Evolutionary conservation across 2,888 invertebrate genomes (phyloP).

Genomic region (Trachelus stipa): DNA sequence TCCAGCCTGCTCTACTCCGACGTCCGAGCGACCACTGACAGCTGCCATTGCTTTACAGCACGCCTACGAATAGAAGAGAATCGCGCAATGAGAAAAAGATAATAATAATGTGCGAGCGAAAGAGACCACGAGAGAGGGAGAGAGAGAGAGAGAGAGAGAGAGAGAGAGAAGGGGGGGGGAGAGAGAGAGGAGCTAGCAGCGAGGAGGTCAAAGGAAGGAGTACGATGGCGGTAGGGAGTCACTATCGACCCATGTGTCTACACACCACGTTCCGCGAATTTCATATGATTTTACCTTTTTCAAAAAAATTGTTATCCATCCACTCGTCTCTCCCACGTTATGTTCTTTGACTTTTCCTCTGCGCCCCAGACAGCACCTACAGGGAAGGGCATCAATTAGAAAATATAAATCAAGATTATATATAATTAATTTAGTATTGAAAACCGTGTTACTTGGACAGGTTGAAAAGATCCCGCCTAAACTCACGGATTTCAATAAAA

Average conservation of each 20-base stretch:
- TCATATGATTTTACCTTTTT: constrained; percentile 10
- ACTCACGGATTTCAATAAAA: neutral
- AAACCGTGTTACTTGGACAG: neutral
- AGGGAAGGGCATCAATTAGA: neutral
- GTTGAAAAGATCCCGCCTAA: neutral
- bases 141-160: constrained; percentile 6
- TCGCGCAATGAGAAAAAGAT: constrained; percentile 3
- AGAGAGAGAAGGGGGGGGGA: too few relatives aligned
- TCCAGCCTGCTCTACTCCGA: constrained; percentile 31
- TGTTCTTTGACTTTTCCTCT: neutral
- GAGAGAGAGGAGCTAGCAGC: neutral
- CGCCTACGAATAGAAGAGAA: neutral
- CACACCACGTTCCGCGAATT: constrained; percentile 19
- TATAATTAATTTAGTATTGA: neutral
- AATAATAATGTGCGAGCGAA: constrained; percentile 13
- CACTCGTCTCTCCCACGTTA: too few relatives aligned
- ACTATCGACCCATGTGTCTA: constrained; percentile 20
- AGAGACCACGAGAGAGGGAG: constrained; percentile 19
- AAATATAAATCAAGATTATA: neutral
- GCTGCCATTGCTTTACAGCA: constrained; percentile 33
- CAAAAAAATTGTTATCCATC: neutral
- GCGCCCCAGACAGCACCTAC: neutral
- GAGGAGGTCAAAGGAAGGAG: neutral
- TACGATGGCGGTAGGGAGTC: constrained; percentile 12
- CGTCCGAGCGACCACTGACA: constrained; percentile 60